Evolutionary conservation across 2,888 invertebrate genomes (phyloP), one percentile per base, ranked within the genome.

Genomic region (Hypsopygia costalis): DNA sequence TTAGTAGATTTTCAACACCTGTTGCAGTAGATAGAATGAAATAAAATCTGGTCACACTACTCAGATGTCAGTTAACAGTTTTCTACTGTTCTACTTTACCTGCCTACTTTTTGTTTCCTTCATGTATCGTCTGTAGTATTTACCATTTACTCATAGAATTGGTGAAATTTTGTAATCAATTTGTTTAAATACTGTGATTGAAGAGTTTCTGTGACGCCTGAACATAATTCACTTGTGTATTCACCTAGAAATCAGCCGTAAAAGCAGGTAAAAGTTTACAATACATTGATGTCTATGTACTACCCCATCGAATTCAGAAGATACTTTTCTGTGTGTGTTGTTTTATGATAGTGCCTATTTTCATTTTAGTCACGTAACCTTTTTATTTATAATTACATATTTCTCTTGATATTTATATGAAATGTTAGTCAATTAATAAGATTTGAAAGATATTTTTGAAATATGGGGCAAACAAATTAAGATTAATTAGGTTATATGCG

Each of bases 211-310:
- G n/a, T n/a, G n/a, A n/a, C n/a, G n/a, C n/a, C n/a, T n/a, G n/a
- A n/a, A n/a, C n/a, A n/a, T n/a, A n/a, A n/a, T n/a, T n/a, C n/a
- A n/a, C n/a, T n/a, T n/a, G n/a, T n/a, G n/a, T n/a, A n/a, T n/a
- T n/a, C n/a, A n/a, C n/a, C 3, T 16, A 16, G 4, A 16, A 20
- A 40, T 40, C 37, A 20, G 11, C 27, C 12, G 20, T 25, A 43
- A 49, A 41, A 48, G 27, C 49, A 58, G 57, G 65, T 66, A 68
- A 64, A 58, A 58, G 47, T 31, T 10, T 7, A 27, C 20, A 33
- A 10, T 34, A 42, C 27, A 30, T 46, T 51, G 44, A 52, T 62
- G 62, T 58, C 59, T 54, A 54, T 51, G 49, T 47, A 49, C 40
- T 40, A 59, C 5, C 41, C 51, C 28, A 41, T 38, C 27, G 38